A percentile compares a stretch with the other conserved stretches of the same genome.
Evolutionary conservation across 2,888 invertebrate species (phyloP).

Genomic region (Cephus sareptanus): DNA sequence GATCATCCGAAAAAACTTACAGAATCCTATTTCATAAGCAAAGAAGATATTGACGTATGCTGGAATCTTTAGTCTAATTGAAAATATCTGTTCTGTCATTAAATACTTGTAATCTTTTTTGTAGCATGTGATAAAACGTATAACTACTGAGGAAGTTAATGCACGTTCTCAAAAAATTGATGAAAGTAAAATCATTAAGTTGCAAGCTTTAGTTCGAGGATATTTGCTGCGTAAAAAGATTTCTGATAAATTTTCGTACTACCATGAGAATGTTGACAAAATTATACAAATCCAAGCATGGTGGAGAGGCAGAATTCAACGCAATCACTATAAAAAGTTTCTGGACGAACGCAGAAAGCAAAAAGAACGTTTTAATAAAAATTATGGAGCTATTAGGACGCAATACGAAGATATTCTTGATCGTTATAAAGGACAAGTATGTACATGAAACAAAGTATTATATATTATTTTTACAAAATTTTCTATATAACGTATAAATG

Average conservation of each 20-base stretch:
- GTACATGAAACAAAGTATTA: slow-evolving; percentile 10
- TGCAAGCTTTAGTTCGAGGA: slow-evolving; percentile 74
- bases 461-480: not conserved
- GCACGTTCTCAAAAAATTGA: slow-evolving; percentile 53
- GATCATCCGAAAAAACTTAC: slow-evolving; percentile 46
- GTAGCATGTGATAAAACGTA: slow-evolving; percentile 66
- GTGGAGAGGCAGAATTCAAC: slow-evolving; percentile 71
- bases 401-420: slow-evolving; percentile 64
- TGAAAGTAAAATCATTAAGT: slow-evolving; percentile 67
- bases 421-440: slow-evolving; percentile 70
- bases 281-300: slow-evolving; percentile 72
- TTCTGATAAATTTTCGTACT: slow-evolving; percentile 64
- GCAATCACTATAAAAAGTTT: slow-evolving; percentile 66
- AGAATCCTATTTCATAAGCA: slow-evolving; percentile 48
- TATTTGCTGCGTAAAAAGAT: slow-evolving; percentile 69
- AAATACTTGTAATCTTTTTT: slow-evolving; percentile 68
- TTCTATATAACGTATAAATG: not conserved
- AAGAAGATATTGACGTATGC: slow-evolving; percentile 53
- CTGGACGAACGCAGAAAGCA: slow-evolving; percentile 61
- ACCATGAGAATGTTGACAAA: slow-evolving; percentile 64
- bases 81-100: slow-evolving; percentile 26
- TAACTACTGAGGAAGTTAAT: slow-evolving; percentile 66
- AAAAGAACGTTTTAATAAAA: slow-evolving; percentile 56
- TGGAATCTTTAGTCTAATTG: not conserved
- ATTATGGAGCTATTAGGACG: slow-evolving; percentile 62